A percentile compares a stretch with the other conserved stretches of the same genome.
Evolutionary conservation across 2,888 invertebrate genomes (phyloP).

Genomic region (Matsumyia berberina): DNA sequence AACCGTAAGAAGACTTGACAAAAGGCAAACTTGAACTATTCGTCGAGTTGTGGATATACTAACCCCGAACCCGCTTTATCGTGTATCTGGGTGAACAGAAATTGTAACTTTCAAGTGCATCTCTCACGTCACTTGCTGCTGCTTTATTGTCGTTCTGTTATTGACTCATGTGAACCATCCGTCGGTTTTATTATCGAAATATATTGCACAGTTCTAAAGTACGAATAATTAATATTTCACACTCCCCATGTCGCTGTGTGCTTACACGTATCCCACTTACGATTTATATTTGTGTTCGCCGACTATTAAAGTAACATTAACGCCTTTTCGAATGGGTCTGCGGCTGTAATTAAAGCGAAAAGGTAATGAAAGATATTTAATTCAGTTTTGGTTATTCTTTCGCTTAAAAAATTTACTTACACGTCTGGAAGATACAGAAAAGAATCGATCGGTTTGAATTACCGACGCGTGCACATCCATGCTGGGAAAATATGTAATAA

Average conservation of each 20-base stretch:
- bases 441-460: constrained; percentile 27
- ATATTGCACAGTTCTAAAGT: constrained; percentile 31
- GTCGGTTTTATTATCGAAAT: constrained; percentile 14
- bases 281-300: constrained; percentile 10
- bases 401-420: neutral
- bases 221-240: constrained; percentile 21
- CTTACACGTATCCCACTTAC: neutral
- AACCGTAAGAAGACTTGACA: no score
- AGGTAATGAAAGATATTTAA: constrained; percentile 19
- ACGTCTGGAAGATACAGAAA: neutral
- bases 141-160: neutral
- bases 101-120: no score
- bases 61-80: no score
- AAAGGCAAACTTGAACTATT: no score
- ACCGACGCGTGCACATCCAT: constrained; percentile 8
- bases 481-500: constrained; percentile 6
- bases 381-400: constrained; percentile 3
- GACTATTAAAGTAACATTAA: constrained; percentile 46
- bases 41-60: no score
- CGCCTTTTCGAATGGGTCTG: constrained; percentile 26
- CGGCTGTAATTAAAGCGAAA: constrained; percentile 28
- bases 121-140: neutral
- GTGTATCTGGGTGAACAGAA: no score
- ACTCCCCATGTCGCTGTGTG: neutral
- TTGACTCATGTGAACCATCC: constrained; percentile 8